Evolutionary conservation across 2,797 vertebrate genomes (phyloP).

Genomic region (Anguilla pacifica): DNA sequence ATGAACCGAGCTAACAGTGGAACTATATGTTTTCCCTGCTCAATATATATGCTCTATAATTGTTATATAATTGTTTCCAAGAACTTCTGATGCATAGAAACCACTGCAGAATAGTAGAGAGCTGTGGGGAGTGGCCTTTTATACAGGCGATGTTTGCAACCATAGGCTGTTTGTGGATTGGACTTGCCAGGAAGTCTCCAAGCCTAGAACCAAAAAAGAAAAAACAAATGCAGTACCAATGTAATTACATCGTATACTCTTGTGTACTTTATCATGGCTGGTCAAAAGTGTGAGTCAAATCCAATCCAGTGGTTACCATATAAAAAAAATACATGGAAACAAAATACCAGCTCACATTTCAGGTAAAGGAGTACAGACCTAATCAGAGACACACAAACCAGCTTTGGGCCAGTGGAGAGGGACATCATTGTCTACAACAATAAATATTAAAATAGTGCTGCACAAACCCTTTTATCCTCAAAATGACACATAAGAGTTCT

Average conservation of each 20-base stretch:
- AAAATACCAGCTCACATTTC: background rate
- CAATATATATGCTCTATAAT: background rate
- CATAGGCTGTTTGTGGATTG: background rate
- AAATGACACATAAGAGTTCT: background rate
- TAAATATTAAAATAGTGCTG: background rate
- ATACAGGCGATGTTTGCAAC: background rate
- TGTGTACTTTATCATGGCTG: background rate
- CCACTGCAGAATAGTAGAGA: background rate
- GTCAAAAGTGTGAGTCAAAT: background rate
- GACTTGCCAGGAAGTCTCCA: background rate
- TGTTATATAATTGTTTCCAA: background rate
- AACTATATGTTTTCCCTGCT: background rate
- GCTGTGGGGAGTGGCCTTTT: background rate
- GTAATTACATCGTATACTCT: background rate
- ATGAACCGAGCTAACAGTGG: background rate
- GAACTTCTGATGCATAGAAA: background rate
- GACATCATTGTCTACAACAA: background rate
- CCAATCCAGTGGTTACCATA: background rate
- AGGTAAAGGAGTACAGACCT: background rate
- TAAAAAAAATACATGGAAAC: background rate
- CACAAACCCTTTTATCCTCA: background rate
- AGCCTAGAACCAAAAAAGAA: background rate
- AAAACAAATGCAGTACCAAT: background rate
- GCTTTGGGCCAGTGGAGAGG: background rate
- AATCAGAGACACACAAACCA: background rate